phyloP scores from a whole-genome alignment of 2,113 vertebrate genomes.

The Sander lucioperca region DNA sequence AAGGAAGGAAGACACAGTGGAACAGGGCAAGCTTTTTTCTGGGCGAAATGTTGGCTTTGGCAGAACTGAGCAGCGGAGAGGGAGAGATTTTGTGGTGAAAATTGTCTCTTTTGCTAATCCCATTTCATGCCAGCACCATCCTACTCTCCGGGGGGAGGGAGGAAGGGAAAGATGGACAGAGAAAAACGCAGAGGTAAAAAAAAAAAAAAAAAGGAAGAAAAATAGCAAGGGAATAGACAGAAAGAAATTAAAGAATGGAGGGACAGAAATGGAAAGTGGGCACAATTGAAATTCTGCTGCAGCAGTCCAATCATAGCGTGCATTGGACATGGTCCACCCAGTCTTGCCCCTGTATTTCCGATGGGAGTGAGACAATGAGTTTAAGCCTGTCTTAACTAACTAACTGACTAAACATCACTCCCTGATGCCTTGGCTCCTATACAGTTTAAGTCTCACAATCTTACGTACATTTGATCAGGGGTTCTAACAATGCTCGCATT shows the following conservation, averaged over 20 bases:
- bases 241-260: slow-evolving; percentile 2
- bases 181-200: neutral
- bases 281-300: slow-evolving; percentile 65
- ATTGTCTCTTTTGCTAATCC: slow-evolving; percentile 81
- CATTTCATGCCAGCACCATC: slow-evolving; percentile 80
- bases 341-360: slow-evolving; percentile 47
- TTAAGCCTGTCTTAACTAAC: slow-evolving; percentile 57
- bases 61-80: slow-evolving; percentile 40
- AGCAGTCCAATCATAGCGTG: slow-evolving; percentile 65
- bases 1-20: neutral
- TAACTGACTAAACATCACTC: slow-evolving; percentile 30
- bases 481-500: slow-evolving; percentile 8
- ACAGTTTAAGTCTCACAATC: slow-evolving; percentile 2
- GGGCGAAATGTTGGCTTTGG: slow-evolving; percentile 46
- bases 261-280: slow-evolving; percentile 52
- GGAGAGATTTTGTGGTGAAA: slow-evolving; percentile 69
- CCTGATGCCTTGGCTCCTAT: slow-evolving; percentile 18
- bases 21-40: slow-evolving; percentile 21
- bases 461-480: slow-evolving; percentile 41
- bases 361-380: slow-evolving; percentile 50
- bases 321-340: slow-evolving; percentile 67
- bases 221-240: neutral
- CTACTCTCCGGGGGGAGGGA: slow-evolving; percentile 47
- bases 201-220: neutral
- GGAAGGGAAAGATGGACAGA: slow-evolving; percentile 7